phyloP scores from a whole-genome alignment of 2,888 invertebrate species.

The Platycnemis pennipes region DNA sequence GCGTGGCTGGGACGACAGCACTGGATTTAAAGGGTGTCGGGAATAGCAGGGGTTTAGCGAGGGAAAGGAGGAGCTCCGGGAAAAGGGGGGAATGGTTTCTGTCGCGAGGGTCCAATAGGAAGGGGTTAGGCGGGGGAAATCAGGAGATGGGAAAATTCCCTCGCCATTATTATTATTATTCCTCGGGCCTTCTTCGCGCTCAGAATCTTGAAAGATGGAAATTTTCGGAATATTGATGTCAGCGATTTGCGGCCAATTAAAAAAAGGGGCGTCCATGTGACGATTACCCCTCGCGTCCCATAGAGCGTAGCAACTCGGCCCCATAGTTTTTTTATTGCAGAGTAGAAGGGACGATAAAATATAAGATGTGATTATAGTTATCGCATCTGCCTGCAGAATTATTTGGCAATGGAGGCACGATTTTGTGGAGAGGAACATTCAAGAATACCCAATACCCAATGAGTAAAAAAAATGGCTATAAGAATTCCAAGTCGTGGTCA shows the following conservation, averaged over 20 bases:
- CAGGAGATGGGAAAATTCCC: constrained; percentile 19
- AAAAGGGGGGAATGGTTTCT: not conserved
- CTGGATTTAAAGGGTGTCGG: not conserved
- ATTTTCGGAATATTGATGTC: constrained; percentile 57
- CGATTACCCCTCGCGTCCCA: not conserved
- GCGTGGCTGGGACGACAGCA: not conserved
- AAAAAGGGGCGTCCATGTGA: not conserved
- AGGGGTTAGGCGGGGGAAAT: not conserved
- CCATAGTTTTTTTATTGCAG: not conserved
- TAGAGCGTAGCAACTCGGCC: not conserved
- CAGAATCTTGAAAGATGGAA: not conserved
- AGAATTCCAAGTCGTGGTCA: too few relatives aligned
- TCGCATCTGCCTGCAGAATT: not conserved
- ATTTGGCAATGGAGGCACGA: not conserved
- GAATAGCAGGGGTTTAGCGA: not conserved
- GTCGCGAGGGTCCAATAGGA: not conserved
- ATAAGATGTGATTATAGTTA: not conserved
- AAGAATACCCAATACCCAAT: not conserved
- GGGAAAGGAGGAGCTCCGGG: not conserved
- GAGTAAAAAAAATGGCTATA: too few relatives aligned
- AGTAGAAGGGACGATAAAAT: not conserved
- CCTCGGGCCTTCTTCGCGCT: not conserved
- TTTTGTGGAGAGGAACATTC: not conserved
- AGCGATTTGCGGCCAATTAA: constrained; percentile 54
- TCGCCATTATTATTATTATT: not conserved